Evolutionary conservation across 2,888 invertebrate genomes (phyloP), one percentile per base, ranked within the genome.

Genomic region (Quadriops clusia): DNA sequence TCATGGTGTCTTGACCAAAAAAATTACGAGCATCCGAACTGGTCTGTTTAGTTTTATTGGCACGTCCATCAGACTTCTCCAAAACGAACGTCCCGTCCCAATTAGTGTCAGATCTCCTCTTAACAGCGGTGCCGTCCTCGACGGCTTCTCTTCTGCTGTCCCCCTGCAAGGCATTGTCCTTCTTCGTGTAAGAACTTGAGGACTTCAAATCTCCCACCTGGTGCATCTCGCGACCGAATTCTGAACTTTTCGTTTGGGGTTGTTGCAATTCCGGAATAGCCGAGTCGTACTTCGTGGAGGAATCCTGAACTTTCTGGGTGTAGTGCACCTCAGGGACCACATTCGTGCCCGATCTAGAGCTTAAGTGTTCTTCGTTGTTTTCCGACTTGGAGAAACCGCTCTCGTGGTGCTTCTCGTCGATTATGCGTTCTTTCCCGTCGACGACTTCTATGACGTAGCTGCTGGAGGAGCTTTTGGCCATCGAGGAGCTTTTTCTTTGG

Each of bases 371-470:
- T 38, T 67, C 67, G 28, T 55, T 54, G 29, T 46, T 49, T 2
- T 50, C 40, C 5, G 52, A 42, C 8, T 46, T 40, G 1, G 50
- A 63, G 46, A 65, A 65, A 25, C 70, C 70, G 56, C 70, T 65
- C 53, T 74, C 72, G 43, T 70, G 67, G 27, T 66, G 68, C 30
- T 71, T 67, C 42, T 65, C 65, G 37, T 74, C 73, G 23, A 74
- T 57, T 22, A 74, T 64, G 20, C 70, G 60, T 56, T 74, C 74
- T 50, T 73, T 73, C 2, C 74, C 74, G 46, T 74, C 72, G 12
- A 74, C 68, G 39, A 72, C 68, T 58, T 77, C 76, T 25, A 76
- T 68, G 16, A 71, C 70, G 46, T 77, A 74, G 9, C 74, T 74
- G 10, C 71, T 69, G 2, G 74, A 71, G 18, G 74, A 68, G 17